These are phyloP conservation scores for Lasius platythorax DNA, from an alignment of 2,888 invertebrate genomes.

Conservation along the genomic window DNA sequence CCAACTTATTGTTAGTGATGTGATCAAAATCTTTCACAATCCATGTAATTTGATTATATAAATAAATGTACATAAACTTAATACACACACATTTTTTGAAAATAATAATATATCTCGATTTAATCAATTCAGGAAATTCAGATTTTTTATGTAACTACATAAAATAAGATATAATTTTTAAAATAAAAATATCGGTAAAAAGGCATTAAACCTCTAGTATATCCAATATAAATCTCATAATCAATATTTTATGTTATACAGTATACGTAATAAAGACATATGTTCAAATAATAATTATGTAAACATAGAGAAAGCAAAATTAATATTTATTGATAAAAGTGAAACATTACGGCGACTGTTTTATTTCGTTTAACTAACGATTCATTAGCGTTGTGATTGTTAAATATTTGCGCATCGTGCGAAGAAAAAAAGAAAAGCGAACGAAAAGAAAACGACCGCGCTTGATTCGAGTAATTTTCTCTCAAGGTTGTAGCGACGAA, in stretches of 20 bases:
- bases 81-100: background rate
- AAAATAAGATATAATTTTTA: background rate
- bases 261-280: background rate
- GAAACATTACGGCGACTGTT: background rate
- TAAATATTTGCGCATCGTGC: background rate
- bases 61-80: background rate
- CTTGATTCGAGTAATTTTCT: background rate
- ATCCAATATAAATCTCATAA: background rate
- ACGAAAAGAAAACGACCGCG: background rate
- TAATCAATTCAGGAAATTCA: background rate
- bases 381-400: background rate
- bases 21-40: background rate
- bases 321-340: background rate
- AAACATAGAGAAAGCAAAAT: background rate
- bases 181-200: background rate
- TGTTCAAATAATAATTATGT: background rate
- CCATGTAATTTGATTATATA: background rate
- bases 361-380: background rate
- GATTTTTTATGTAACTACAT: background rate
- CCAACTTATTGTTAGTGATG: background rate
- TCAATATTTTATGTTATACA: background rate
- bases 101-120: background rate
- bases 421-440: slow-evolving; percentile 2
- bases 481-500: slow-evolving; percentile 67
- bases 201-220: background rate